Base-by-base conservation (phyloP, 2,888 invertebrate species). In the Drosophila kuntzei region DNA sequence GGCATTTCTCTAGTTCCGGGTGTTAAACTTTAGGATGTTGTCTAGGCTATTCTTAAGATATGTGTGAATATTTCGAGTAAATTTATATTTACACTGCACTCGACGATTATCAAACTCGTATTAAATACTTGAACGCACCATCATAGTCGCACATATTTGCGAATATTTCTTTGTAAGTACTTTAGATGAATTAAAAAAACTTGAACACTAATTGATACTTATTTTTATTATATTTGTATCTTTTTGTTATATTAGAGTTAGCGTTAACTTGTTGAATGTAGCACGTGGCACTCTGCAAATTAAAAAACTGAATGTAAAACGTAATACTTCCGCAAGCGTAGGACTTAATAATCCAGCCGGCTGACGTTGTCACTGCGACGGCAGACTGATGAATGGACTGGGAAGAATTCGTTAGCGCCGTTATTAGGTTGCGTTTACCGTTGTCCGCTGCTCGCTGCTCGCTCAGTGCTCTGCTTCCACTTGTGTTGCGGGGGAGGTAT, bases 131-230 rank as follows among this genome's bases (percentile, higher is more conserved):
- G 3, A 57, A 75, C 75, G 55, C 59, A 75, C 75, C 77, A 27
- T 75, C 77, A 41, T 49, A 72, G n/a, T 72, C 68, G 39, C 72
- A 60, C 77, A 75, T 75, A 50, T 34, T 59, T 32, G 66, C 14
- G 39, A 57, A 64, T 50, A 18, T 32, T 37, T 60, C 16, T 37
- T 14, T 25, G 39, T 43, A 49, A 64, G 60, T 44, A 60, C 64
- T 77, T 55, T 47, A 3, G 8, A 34, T 18, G 34, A 54, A 68
- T 44, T 37, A 47, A 49, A 36, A 49, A 27, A 32, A 34, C 43
- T 68, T 11, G 27, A 61, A 29, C 50, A 34, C 55, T 57, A 37
- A 55, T 51, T 60, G 43, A 43, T 20, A 43, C 22, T 54, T 69
- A 34, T 43, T 36, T 36, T 4, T 37, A 27, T 55, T 67, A 51